phyloP scores from a whole-genome alignment of 2,113 vertebrate species.

The Tetraodon nigroviridis region DNA sequence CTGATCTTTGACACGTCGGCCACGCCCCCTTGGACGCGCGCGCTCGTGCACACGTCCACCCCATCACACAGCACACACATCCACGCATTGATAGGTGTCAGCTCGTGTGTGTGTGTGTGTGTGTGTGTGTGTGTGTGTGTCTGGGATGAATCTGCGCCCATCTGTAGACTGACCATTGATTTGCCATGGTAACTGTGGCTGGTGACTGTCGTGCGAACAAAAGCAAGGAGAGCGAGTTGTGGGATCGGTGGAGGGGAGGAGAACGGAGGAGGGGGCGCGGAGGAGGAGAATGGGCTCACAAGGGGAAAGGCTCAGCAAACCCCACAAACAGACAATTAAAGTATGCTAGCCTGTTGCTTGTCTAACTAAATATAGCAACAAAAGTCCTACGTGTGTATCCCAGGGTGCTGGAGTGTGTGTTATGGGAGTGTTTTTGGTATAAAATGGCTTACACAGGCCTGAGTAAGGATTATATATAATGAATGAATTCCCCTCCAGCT shows the following conservation, averaged over 20 bases:
- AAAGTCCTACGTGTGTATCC: slow-evolving; percentile 35
- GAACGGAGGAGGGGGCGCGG: not conserved
- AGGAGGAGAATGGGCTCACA: not conserved
- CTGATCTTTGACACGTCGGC: slow-evolving; percentile 51
- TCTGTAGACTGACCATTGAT: slow-evolving; percentile 66
- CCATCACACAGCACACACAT: slow-evolving; percentile 11
- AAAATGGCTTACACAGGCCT: slow-evolving; percentile 62
- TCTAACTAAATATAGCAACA: slow-evolving; percentile 39
- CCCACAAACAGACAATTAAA: slow-evolving; percentile 8
- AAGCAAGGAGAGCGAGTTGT: slow-evolving; percentile 37
- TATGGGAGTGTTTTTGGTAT: slow-evolving; percentile 45
- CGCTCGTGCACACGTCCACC: slow-evolving; percentile 4
- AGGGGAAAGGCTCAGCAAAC: slow-evolving; percentile 10
- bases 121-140: slow-evolving; percentile 28
- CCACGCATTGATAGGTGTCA: slow-evolving; percentile 21
- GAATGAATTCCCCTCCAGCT: slow-evolving; percentile 61
- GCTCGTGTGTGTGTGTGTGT: slow-evolving; percentile 16
- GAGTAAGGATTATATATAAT: slow-evolving; percentile 66
- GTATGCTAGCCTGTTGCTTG: slow-evolving; percentile 38
- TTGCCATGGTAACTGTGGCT: slow-evolving; percentile 64
- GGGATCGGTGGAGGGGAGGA: not conserved
- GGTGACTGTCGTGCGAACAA: slow-evolving; percentile 61
- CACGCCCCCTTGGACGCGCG: slow-evolving; percentile 4
- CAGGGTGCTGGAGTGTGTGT: slow-evolving; percentile 20
- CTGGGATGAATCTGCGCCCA: slow-evolving; percentile 52